Base-by-base conservation (phyloP, 2,797 vertebrate species). In the Austrolebias charrua region DNA sequence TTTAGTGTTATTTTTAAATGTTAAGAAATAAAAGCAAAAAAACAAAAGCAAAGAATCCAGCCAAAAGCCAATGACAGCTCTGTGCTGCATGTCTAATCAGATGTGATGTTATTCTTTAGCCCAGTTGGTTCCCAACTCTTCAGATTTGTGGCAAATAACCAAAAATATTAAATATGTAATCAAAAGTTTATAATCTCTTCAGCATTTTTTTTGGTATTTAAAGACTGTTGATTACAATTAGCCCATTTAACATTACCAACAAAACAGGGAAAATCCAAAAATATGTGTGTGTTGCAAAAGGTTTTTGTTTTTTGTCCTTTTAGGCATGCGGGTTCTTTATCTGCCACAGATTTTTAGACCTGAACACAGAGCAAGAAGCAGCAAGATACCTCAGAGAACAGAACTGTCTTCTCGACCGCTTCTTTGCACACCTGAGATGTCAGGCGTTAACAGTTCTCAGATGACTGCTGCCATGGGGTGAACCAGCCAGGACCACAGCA, bases 1-100 rank as follows among this genome's bases (percentile, higher is more conserved):
- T 71, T 76, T 70, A 55, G 62, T 31, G 33, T 31, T 33, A 8
- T 47, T 72, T 63, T 49, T 51, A 69, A 62, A 69, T 53, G 29
- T 38, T 1, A 45, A 6, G 14, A n/a, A 24, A 48, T 48, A 20
- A 66, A 73, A 14, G 55, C 29, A 61, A 64, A 66, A n/a, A 59
- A 7, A 35, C 10, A 35, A 35, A 61, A 3, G 49, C 63, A 68
- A 57, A 48, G 38, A 33, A 45, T 14, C 33, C 19, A 66, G 31
- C 15, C 9, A 60, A 54, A 7, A 47, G 60, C 46, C 19, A 15
- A 9, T 53, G 24, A 49, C 15, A n/a, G 20, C 49, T 35, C 42
- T n/a, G 40, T 58, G 28, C 50, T 55, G 35, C 18, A n/a, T n/a
- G n/a, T n/a, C 19, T 55, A 31, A 54, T 35, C 50, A 33, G 16